Percentiles rank a stretch among this genome's conserved stretches.
phyloP scores from a whole-genome alignment of 1,140 invertebrate species.

The Venturia canescens region DNA sequence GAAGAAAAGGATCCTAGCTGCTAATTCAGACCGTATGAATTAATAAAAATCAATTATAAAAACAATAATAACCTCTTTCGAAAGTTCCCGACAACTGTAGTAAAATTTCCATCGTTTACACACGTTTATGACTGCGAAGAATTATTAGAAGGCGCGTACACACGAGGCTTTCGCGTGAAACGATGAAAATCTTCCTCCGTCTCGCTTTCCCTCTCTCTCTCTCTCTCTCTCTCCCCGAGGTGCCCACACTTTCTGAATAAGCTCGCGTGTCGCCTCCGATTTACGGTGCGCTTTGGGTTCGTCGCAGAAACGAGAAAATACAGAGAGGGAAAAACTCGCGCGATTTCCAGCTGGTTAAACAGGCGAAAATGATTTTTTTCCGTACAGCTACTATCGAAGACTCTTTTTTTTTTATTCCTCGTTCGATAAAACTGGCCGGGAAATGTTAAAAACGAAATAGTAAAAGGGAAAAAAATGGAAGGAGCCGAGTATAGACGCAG shows the following conservation, averaged over 20 bases:
- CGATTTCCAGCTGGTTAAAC: conserved; percentile 14
- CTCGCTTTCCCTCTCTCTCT: conserved; percentile 30
- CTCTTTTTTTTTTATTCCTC: conserved; percentile 6
- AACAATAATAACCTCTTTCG: conserved; percentile 4
- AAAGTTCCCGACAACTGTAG: conserved; percentile 10
- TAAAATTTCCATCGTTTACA: conserved; percentile 23
- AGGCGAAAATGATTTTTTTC: conserved; percentile 22
- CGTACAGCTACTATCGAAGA: not conserved
- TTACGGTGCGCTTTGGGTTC: conserved; percentile 5
- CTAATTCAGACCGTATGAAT: not conserved
- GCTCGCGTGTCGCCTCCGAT: conserved; percentile 26
- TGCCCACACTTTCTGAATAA: not conserved
- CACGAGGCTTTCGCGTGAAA: conserved; percentile 7
- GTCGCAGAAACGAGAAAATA: not conserved
- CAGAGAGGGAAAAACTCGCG: conserved; percentile 24
- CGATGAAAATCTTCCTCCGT: conserved; percentile 47
- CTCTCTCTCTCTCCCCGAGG: conserved; percentile 32
- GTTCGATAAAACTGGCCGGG: not conserved
- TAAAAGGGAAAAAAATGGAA: conserved; percentile 45
- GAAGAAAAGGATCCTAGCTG: too few relatives aligned
- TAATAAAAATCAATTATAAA: conserved; percentile 7
- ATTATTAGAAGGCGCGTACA: conserved; percentile 11
- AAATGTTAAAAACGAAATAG: conserved; percentile 15
- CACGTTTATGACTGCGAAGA: conserved; percentile 10
- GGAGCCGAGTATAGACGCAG: not conserved